Base-by-base conservation (phyloP, 1,140 invertebrate species). In the Galleria mellonella region DNA sequence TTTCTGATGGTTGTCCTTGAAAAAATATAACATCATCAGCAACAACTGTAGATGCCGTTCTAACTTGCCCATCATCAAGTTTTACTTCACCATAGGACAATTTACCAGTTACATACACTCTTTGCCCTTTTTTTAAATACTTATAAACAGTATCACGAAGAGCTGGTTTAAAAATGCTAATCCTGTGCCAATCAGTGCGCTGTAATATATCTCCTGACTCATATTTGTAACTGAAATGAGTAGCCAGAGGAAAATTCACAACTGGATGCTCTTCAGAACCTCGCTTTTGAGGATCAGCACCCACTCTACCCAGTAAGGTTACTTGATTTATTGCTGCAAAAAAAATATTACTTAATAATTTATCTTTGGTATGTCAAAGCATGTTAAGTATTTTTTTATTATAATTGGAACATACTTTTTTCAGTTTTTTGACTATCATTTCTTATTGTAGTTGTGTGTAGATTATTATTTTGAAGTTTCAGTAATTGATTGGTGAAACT, bases 1-100 rank as follows among this genome's bases (percentile, higher is more conserved):
- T 13, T 14, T 49, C 58, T 38, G 37, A 10, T 17, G 60, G 50
- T 37, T 65, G 55, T 46, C 49, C 72, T 67, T 87, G 83, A 41
- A 97, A 94, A 77, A 96, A 96, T 73, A 96, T 92, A 7, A 97
- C 87, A 71, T 97, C 94, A 70, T 96, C 94, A 12, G 94, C 96
- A 61, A 96, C 91, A 43, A 98, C 90, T 17, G 94, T 91, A 5
- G 94, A 94, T 28, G 92, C 92, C 4, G 88, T 74, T 71, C 89
- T 90, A 23, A 90, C 64, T 60, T 89, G 89, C n/a, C 94, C 94
- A 61, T 91, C 88, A 51, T 93, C 90, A 58, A 94, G 91, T 72
- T 92, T 94, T 3, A 95, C 89, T 88, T 97, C 95, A 27, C 94
- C 94, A 81, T 98, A 97, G 14, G 91, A 91, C 30, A 98, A 78